Evolutionary conservation across 2,113 vertebrate species (phyloP), one percentile per base, ranked within the genome.

Genomic region (Pseudorasbora parva): DNA sequence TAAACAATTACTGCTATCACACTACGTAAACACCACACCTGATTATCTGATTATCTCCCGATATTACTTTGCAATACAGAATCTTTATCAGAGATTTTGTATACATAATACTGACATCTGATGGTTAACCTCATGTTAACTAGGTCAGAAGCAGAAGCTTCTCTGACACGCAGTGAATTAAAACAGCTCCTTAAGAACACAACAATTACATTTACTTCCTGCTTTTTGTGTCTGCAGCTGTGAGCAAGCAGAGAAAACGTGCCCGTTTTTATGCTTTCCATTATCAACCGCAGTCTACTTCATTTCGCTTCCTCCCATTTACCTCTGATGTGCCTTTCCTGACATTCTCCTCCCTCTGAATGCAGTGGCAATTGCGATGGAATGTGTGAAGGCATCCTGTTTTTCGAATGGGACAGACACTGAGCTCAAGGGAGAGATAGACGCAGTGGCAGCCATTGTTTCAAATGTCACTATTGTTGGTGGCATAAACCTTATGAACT

Each of bases 311-410:
- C 68, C 45, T 23, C 21, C 78, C 27, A 59, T 51, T 88, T 71
- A 88, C 78, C 72, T 45, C 30, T 25, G 57, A 69, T 47, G 47
- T 21, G 21, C 43, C 75, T 57, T 83, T 89, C 72, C 88, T 68
- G 66, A 14, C 41, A 68, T 87, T 90, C 69, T 80, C 84, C 2
- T 27, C 25, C 14, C 57, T 56, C 27, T 15, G n/a, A 51, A 54
- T 21, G 37, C 30, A 49, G 19, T 27, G 25, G 41, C 4, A 56
- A 78, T 57, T 45, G 68, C 59, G n/a, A 81, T 62, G 81, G 77
- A 85, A 85, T 83, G 81, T 85, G 62, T 69, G 72, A 69, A 57
- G 30, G 37, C 74, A 87, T 90, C 81, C 85, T 90, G 82, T 88
- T 87, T 85, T 87, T 83, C 15, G 60, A 41, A 41, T 74, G 3